Conservation (phyloP, 2,888 invertebrate genomes). For the Macrosiphum euphorbiae region DNA sequence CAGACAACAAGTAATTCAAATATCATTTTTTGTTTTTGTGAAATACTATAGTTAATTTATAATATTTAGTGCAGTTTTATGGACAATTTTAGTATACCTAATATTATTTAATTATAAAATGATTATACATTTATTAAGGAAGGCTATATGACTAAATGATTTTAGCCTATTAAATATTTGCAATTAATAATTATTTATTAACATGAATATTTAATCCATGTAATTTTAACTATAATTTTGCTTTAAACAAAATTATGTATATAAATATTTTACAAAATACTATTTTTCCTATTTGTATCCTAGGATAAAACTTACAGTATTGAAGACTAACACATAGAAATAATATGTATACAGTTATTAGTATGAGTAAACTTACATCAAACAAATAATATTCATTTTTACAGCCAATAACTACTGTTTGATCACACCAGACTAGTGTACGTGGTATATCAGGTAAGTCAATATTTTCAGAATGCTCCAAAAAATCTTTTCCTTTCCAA, state of each 20-base stretch:
- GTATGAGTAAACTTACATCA: constrained; percentile 63
- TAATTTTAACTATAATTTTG: neutral
- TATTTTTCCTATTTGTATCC: neutral
- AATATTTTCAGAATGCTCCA: constrained; percentile 80
- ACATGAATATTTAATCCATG: neutral
- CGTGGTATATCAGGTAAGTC: constrained; percentile 84
- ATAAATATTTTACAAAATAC: neutral
- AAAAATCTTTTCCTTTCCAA: constrained; percentile 88
- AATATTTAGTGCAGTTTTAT: too few relatives aligned
- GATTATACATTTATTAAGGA: neutral
- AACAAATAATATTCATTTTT: constrained; percentile 72
- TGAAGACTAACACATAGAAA: neutral
- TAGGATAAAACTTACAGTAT: neutral
- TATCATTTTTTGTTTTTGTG: too few relatives aligned
- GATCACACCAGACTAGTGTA: constrained; percentile 85
- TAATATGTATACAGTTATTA: neutral
- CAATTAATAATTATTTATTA: neutral
- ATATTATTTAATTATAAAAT: neutral
- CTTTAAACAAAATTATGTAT: neutral
- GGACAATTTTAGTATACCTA: too few relatives aligned
- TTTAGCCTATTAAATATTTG: neutral
- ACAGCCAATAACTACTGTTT: constrained; percentile 89
- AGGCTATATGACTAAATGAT: neutral
- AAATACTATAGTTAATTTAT: too few relatives aligned
- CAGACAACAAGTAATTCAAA: neutral